These are phyloP conservation scores for Butastur rufipennis DNA, from an alignment of 2,113 vertebrate genomes.

Conservation along the genomic window DNA sequence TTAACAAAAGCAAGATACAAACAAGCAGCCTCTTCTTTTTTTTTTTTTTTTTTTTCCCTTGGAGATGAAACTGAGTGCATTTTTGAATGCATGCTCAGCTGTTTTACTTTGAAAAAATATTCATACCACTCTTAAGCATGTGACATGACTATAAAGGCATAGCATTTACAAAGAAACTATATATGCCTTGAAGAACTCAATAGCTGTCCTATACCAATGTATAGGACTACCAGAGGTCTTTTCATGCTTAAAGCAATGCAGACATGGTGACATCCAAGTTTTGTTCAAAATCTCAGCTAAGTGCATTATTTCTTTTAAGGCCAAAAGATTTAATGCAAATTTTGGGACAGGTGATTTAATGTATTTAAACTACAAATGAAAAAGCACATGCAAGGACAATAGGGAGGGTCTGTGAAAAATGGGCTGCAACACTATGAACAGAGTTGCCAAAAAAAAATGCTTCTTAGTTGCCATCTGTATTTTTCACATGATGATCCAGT, in stretches of 20 bases:
- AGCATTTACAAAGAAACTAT: neutral
- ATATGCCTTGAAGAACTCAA: neutral
- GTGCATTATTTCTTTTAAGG: neutral
- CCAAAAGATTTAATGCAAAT: neutral
- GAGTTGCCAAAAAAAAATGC: neutral
- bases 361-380: neutral
- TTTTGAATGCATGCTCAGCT: neutral
- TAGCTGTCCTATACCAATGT: neutral
- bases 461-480: neutral
- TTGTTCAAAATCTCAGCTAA: neutral
- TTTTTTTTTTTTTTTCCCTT: neutral
- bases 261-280: neutral
- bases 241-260: neutral
- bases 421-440: neutral
- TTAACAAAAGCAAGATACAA: neutral
- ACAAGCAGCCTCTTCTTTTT: neutral
- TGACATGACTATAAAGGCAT: neutral
- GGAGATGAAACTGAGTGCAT: neutral
- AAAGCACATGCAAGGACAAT: neutral
- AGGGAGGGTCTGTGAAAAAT: neutral
- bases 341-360: neutral
- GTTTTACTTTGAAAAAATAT: neutral
- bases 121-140: neutral
- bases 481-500: neutral
- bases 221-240: neutral